Evolutionary conservation across 2,797 vertebrate species (phyloP).

Genomic region (Molossus alvarezi): DNA sequence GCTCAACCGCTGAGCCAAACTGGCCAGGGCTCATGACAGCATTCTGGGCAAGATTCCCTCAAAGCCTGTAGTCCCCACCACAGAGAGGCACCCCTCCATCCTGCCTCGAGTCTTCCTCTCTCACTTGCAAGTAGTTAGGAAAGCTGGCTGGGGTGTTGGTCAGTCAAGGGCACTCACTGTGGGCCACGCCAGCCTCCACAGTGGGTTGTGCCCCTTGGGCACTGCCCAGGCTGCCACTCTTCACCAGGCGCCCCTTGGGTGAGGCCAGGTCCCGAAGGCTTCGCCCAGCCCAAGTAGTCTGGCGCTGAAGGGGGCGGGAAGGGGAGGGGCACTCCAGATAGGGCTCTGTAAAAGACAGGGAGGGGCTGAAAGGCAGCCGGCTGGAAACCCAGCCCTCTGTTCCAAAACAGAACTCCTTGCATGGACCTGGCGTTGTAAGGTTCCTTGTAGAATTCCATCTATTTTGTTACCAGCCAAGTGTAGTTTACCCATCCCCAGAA

Average conservation of each 20-base stretch:
- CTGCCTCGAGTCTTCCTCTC: not conserved
- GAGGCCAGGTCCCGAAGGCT: conserved; percentile 92
- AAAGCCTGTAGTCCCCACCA: not conserved
- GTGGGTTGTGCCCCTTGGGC: conserved; percentile 86
- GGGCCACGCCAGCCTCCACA: conserved; percentile 80
- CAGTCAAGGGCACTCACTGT: conserved; percentile 88
- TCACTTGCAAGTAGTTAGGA: not conserved
- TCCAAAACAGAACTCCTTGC: not conserved
- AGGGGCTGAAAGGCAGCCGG: not conserved
- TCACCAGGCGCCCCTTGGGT: conserved; percentile 90
- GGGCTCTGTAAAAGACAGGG: conserved; percentile 73
- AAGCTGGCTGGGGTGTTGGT: not conserved
- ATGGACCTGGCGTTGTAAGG: not conserved
- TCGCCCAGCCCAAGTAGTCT: conserved; percentile 95
- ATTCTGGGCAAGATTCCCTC: not conserved
- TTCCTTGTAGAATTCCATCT: not conserved
- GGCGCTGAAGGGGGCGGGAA: conserved; percentile 92
- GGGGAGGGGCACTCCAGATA: conserved; percentile 41
- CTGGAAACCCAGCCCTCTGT: not conserved
- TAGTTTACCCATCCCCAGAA: not conserved
- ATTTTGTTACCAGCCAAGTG: not conserved
- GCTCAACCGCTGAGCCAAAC: no score
- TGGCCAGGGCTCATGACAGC: not conserved
- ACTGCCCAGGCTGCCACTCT: conserved; percentile 95
- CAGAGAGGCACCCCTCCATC: not conserved